A percentile compares a stretch with the other conserved stretches of the same genome.
These are phyloP conservation scores for Erpornis zantholeuca DNA, from an alignment of 2,113 vertebrate genomes.

Conservation along the genomic window DNA sequence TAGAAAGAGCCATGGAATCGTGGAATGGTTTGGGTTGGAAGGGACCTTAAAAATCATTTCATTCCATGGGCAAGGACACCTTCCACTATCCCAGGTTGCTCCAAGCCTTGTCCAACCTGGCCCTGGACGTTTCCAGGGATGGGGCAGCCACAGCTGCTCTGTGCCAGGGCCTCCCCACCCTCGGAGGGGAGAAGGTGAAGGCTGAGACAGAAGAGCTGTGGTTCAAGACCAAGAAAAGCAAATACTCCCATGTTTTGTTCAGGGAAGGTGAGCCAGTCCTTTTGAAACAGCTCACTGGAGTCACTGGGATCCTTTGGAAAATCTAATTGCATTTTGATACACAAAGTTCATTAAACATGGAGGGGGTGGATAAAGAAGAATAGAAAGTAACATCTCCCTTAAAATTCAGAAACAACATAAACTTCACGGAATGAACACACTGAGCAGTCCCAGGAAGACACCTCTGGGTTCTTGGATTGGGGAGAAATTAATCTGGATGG, in stretches of 20 bases:
- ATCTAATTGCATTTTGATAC: neutral
- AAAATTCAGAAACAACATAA: neutral
- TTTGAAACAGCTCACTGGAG: neutral
- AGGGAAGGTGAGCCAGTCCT: neutral
- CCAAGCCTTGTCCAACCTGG: rapidly evolving
- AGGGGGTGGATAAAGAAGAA: neutral
- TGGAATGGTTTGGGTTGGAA: neutral
- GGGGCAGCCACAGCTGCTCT: neutral
- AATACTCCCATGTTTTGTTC: neutral
- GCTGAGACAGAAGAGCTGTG: neutral
- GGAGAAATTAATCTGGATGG: constrained; percentile 38
- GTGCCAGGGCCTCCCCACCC: neutral
- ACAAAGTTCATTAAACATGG: neutral
- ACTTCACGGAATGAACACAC: neutral
- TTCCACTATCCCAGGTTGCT: neutral
- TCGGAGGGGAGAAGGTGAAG: neutral
- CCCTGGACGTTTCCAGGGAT: neutral
- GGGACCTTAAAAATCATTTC: neutral
- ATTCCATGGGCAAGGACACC: neutral
- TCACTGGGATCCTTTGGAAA: neutral
- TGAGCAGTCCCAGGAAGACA: neutral
- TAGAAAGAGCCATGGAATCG: neutral
- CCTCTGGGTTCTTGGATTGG: neutral
- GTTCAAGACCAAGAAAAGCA: neutral
- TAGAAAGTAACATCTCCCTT: neutral